Evolutionary conservation across 1,140 invertebrate species (phyloP), one percentile per base, ranked within the genome.

Genomic region (Macrocentrus cingulum): DNA sequence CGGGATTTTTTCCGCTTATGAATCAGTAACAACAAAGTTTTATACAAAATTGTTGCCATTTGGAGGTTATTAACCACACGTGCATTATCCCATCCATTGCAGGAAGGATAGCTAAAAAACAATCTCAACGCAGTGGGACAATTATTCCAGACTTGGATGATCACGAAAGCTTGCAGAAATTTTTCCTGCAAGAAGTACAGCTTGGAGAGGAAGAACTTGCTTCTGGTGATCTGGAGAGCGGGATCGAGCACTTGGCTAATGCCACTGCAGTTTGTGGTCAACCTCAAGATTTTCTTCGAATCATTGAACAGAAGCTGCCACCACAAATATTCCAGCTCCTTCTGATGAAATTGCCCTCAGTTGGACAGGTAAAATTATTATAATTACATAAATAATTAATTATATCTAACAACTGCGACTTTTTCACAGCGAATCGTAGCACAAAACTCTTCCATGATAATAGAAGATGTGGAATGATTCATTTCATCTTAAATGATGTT

Each of bases 201-300:
- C 72, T 94, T 22, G 95, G 95, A 19, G 97, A 99, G 79, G 92
- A 95, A 71, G 71, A 97, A 23, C 81, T 98, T 63, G 87, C 87
- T 16, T 81, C 83, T 59, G 94, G 95, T 42, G 90, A 97, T 63
- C 74, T 95, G 56, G 93, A 96, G 60, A 87, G 84, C 39, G 96
- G 93, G 52, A 90, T 98, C 19, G 94, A 98, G 73, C 96, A 98
- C 80, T 84, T 99, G 57, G 89, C 90, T 22, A 94, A 95, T 76
- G 96, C 96, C 16, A 89, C 98, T 19, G 90, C 94, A n/a, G 91
- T 98, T 1, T 98, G 96, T 77, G 92, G 93, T 16, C 94, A 98
- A 73, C 94, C 95, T 0, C 88, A 94, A 64, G 92, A 97, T 69
- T 80, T 98, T 11, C 81, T 99, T 16, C 88, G 93, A 78, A 84